Evolutionary conservation across 2,888 invertebrate species (phyloP).

Genomic region (Drosophila bunnanda): DNA sequence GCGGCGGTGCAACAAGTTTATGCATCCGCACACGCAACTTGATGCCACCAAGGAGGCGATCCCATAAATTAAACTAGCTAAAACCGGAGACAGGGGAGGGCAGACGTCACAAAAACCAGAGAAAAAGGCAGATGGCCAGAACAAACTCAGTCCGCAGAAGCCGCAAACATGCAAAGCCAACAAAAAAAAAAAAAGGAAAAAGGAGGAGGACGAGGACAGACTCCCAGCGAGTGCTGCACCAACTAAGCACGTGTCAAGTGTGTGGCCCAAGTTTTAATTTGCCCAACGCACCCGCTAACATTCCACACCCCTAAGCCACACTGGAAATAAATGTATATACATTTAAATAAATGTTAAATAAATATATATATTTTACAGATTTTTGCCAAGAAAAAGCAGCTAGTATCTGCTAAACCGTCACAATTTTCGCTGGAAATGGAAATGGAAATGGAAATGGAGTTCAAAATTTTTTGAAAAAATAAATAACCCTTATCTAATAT

Average conservation of each 20-base stretch:
- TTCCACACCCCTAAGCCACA: not conserved
- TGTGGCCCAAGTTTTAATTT: slow-evolving; percentile 80
- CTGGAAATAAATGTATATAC: not conserved
- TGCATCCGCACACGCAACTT: slow-evolving; percentile 73
- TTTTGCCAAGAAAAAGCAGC: too few relatives aligned
- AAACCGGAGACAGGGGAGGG: slow-evolving; percentile 27
- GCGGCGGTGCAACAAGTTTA: slow-evolving; percentile 72
- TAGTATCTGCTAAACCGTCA: not conserved
- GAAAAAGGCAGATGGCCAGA: slow-evolving; percentile 27
- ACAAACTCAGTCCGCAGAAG: slow-evolving; percentile 42
- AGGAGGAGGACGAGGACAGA: not conserved
- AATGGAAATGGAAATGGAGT: not conserved
- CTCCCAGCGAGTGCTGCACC: slow-evolving; percentile 30
- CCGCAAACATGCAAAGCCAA: slow-evolving; percentile 43
- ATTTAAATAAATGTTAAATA: too few relatives aligned
- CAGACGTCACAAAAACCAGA: slow-evolving; percentile 22
- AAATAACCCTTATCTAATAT: not conserved
- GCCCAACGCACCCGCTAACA: slow-evolving; percentile 45
- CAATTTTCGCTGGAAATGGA: not conserved
- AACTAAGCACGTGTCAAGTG: slow-evolving; percentile 79
- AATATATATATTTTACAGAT: not conserved
- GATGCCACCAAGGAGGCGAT: slow-evolving; percentile 44
- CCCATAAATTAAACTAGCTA: slow-evolving; percentile 72
- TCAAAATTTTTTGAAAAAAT: not conserved
- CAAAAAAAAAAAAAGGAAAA: slow-evolving; percentile 19